These are phyloP conservation scores for Helicorthomorpha holstii DNA, from an alignment of 1,140 invertebrate species.

Conservation along the genomic window DNA sequence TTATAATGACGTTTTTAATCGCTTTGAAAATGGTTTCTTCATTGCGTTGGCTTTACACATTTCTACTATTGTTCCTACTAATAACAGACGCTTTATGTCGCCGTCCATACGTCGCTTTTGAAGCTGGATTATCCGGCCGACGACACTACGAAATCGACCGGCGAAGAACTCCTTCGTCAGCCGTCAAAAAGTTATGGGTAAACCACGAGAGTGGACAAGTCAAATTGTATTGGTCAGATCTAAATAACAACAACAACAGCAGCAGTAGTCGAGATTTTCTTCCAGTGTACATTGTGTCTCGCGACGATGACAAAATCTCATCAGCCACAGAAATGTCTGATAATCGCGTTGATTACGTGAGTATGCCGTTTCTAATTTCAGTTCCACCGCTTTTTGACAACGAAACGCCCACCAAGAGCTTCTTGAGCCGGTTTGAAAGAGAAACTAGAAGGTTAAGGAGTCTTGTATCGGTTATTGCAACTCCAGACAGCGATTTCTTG, in stretches of 20 bases:
- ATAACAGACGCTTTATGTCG: no score
- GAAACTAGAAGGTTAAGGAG: background rate
- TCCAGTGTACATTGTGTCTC: background rate
- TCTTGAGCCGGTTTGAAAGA: background rate
- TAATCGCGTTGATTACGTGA: background rate
- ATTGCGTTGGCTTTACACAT: no score
- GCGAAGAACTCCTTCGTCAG: slow-evolving; percentile 60
- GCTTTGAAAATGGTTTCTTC: no score
- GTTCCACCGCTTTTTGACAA: background rate
- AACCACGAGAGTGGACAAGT: slow-evolving; percentile 53
- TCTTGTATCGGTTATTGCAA: background rate
- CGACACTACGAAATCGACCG: slow-evolving; percentile 47
- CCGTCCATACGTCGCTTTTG: no score
- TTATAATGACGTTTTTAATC: no score
- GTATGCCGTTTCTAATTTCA: background rate
- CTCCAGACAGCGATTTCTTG: no score
- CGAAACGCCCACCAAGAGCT: background rate
- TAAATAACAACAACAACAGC: background rate
- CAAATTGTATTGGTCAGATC: slow-evolving; percentile 37
- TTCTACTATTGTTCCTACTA: no score
- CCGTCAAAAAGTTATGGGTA: slow-evolving; percentile 53
- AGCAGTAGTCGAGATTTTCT: background rate
- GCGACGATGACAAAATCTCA: no score
- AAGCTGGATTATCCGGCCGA: background rate
- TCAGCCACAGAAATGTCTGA: background rate